Evolutionary conservation across 2,113 vertebrate species (phyloP).

Genomic region (Pavo muticus): DNA sequence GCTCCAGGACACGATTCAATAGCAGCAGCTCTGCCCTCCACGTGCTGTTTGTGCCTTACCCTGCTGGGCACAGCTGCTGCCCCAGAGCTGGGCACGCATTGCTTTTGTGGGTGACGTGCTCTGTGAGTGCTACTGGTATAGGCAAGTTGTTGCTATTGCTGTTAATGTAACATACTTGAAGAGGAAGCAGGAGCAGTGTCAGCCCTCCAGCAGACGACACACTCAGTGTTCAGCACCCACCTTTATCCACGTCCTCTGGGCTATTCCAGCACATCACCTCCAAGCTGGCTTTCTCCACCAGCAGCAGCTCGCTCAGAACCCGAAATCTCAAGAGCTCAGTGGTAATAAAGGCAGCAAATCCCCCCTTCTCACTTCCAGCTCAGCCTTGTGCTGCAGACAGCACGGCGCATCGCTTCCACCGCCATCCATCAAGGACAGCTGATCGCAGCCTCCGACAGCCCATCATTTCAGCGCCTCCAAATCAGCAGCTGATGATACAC

Average conservation of each 20-base stretch:
- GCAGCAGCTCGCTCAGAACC: neutral
- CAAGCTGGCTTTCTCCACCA: slow-evolving; percentile 4
- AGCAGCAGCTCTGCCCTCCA: neutral
- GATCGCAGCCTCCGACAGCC: slow-evolving; percentile 20
- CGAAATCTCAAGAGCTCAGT: neutral
- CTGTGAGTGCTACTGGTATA: neutral
- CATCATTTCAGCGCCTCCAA: slow-evolving; percentile 60
- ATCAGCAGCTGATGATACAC: slow-evolving; percentile 54
- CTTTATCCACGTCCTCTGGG: neutral
- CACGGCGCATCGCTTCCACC: slow-evolving; percentile 12
- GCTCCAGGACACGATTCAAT: slow-evolving; percentile 6
- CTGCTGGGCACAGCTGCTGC: neutral
- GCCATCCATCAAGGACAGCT: slow-evolving; percentile 39
- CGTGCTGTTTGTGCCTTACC: neutral
- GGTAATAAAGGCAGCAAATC: neutral
- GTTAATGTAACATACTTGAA: neutral
- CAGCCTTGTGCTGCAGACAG: neutral
- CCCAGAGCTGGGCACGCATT: neutral
- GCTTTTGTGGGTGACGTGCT: neutral
- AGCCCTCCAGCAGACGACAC: slow-evolving; percentile 59
- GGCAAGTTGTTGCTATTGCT: neutral
- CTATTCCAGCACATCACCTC: neutral
- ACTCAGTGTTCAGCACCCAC: neutral
- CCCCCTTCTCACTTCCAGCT: neutral
- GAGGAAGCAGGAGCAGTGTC: slow-evolving; percentile 27